Evolutionary conservation across 2,888 invertebrate genomes (phyloP), one percentile per base, ranked within the genome.

Genomic region (Ectemnius lituratus): DNA sequence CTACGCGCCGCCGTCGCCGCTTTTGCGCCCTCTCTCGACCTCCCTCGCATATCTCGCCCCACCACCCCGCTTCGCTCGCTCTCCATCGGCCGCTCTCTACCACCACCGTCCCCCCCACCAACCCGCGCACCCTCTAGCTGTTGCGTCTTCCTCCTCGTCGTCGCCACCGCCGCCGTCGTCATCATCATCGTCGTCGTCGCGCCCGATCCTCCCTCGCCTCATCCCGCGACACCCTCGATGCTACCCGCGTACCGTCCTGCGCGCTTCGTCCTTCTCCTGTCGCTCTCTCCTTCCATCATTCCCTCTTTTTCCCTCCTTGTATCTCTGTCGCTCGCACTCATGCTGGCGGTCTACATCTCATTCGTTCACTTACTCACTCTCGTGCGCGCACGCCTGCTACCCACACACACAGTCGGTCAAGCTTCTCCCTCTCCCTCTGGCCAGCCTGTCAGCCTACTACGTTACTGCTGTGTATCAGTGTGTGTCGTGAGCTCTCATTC

Each of bases 221-320:
- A 37, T 62, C 49, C 57, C 70, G 56, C 73, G 27, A 69, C 71
- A 74, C 73, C 79, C 73, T 69, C 74, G 62, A 59, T 37, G 37
- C 71, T 68, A 66, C 78, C 37, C 75, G 73, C 70, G 18, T 66
- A 72, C 79, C 74, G 73, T 76, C 81, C 73, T 75, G 68, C 72
- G 70, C 74, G 58, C 8, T 72, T 77, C 77, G 77, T 73, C 70
- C 67, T 71, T 64, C 74, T 75, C 67, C 58, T 56, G 69, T 62
- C 58, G 14, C 47, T 67, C 58, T 59, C 62, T 58, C 56, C 27
- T 23, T 62, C 63, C 16, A 37, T 14, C 60, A 18, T n/a, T 65
- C 67, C 18, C 45, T 58, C 52, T 49, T 6, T 49, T 63, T 47
- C 23, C 52, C 57, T 49, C 57, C 67, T 47, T 62, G 63, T 66